Base-by-base conservation (phyloP, 2,797 vertebrate genomes). In the Gambelia wislizenii region DNA sequence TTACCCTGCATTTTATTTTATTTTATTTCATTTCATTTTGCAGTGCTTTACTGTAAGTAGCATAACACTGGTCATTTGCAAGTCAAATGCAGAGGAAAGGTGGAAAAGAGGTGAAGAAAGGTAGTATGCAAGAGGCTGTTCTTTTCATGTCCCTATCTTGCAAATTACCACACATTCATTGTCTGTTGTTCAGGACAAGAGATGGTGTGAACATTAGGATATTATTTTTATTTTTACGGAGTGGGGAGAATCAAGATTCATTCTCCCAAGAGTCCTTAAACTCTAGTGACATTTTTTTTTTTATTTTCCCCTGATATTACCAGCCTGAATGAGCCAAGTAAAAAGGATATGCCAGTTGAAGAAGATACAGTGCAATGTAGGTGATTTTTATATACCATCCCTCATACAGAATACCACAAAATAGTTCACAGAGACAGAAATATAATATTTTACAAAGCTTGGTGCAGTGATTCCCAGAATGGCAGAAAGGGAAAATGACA, bases 381-480 rank as follows among this genome's bases (percentile, higher is more conserved):
- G 95, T 95, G 95, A 96, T 95, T 96, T 96, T 95, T 96, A 96
- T 96, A 95, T 95, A 91, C 96, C 93, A 96, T 96, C 91, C 92
- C 89, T 96, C 95, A 96, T 92, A 94, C 92, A 91, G 94, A 96
- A 94, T 95, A 95, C 96, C 95, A 94, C 95, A 96, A 94, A 96
- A 96, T 94, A 96, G 91, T 96, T 95, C 94, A 94, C 94, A 96
- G 93, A 94, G 94, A 96, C 93, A 93, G 95, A 95, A 87, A 95
- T 93, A 94, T 95, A 96, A 96, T 96, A 93, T 93, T 95, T 96
- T 95, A 96, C 94, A 95, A 94, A 95, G 93, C 95, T 95, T 94
- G 92, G 94, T 95, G 94, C 94, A 95, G 93, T 89, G 92, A 93
- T 94, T 95, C 94, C 91, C 89, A 95, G 94, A 94, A 94, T 95